Base-by-base conservation (phyloP, 2,888 invertebrate species). In the Amaurobius ferox region DNA sequence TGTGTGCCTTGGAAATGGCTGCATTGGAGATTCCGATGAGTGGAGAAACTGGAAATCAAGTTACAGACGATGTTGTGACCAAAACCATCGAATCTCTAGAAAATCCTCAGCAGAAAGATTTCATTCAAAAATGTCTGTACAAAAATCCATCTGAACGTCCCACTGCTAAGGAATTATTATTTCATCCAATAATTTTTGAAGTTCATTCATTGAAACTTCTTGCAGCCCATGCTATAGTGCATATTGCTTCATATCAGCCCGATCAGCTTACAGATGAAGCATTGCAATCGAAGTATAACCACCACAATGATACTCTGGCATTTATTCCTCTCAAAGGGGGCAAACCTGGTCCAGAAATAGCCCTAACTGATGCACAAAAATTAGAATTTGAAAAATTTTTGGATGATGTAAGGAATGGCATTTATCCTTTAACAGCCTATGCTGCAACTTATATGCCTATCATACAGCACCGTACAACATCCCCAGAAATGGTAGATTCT, bases 1-100 rank as follows among this genome's bases (percentile, higher is more conserved):
- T 99, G 95, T 99, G 99, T 93, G 98, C 99, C 81, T 93, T 99
- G 92, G 99, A 99, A 93, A 98, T 98, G 94, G 98, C 98, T 62
- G 97, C 98, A 66, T 93, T 98, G 90, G 98, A 98, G 92, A 98
- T 98, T 90, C 96, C 97, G 92, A 96, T 97, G 89, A 98, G 97
- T 92, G 91, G 91, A 11, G 91, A 91, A 9, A 95, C 95, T 76
- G 96, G 95, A 89, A 94, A 94, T 90, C 94, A 95, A 91, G 96
- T 98, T 89, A 97, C 97, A 73, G 96, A 96, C 90, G 98, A 98
- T 90, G 96, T 97, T 91, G 95, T 99, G 91, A 94, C 94, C 90
- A 95, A 96, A 91, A 98, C 98, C 87, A 96, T 99, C 89, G 97
- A 97, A 91, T 96, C 96, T 88, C 92, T 99, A 90, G 98, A 99